Conservation (phyloP, 2,888 invertebrate genomes). For the Drosophila melanocephala region DNA sequence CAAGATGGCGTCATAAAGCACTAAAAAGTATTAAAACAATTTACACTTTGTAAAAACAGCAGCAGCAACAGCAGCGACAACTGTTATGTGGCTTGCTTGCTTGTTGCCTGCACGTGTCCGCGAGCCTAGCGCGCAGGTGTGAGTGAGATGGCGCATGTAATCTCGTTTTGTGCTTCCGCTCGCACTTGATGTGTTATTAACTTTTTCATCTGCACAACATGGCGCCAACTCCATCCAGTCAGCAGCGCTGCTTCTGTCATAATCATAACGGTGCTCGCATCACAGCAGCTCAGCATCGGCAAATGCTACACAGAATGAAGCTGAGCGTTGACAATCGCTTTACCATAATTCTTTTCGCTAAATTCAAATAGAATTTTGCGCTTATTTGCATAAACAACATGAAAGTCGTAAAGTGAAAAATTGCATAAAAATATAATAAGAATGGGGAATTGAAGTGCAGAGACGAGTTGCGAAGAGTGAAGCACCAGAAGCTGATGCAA, state of each 20-base stretch:
- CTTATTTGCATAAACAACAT: slow-evolving; percentile 80
- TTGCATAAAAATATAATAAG: slow-evolving; percentile 67
- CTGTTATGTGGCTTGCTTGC: slow-evolving; percentile 74
- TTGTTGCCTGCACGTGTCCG: slow-evolving; percentile 67
- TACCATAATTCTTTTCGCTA: slow-evolving; percentile 72
- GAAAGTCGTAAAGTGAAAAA: slow-evolving; percentile 80
- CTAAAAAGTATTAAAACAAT: slow-evolving; percentile 84
- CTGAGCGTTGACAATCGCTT: slow-evolving; percentile 75
- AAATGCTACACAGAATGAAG: slow-evolving; percentile 26
- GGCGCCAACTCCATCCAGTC: slow-evolving; percentile 44
- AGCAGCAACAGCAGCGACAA: slow-evolving; percentile 44
- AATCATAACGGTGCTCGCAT: slow-evolving; percentile 67
- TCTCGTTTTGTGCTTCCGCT: slow-evolving; percentile 8
- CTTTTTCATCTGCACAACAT: slow-evolving; percentile 56
- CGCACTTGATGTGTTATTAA: slow-evolving; percentile 55
- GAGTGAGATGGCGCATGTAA: slow-evolving; percentile 10
- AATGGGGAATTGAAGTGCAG: slow-evolving; percentile 52
- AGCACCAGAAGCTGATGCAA: slow-evolving; percentile 48
- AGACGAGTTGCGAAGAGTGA: slow-evolving; percentile 23
- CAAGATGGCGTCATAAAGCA: slow-evolving; percentile 78
- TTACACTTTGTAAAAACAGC: slow-evolving; percentile 82
- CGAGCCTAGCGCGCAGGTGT: slow-evolving; percentile 2
- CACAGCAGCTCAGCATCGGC: slow-evolving; percentile 15
- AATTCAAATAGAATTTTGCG: slow-evolving; percentile 76
- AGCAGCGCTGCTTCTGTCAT: slow-evolving; percentile 41